Evolutionary conservation across 2,113 vertebrate species (phyloP).

Genomic region (Caracal caracal): DNA sequence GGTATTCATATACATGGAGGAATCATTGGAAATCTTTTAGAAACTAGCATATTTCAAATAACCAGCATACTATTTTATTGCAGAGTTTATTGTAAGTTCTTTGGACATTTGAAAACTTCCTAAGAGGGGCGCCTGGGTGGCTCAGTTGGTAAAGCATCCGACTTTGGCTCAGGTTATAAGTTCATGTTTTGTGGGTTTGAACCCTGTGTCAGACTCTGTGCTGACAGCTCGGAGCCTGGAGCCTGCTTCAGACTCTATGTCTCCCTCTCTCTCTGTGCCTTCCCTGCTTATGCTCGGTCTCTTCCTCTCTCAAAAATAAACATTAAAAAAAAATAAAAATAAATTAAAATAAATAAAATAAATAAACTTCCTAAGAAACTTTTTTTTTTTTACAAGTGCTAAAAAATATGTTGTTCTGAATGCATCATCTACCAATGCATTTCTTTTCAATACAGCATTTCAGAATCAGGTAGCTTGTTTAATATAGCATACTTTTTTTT

Average conservation of each 20-base stretch:
- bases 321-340: too few relatives aligned
- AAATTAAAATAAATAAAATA: too few relatives aligned
- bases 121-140: too few relatives aligned
- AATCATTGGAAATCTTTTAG: neutral
- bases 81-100: neutral
- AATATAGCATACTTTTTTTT: neutral
- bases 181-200: too few relatives aligned
- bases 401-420: neutral
- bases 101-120: constrained; percentile 27
- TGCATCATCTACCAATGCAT: neutral
- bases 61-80: neutral
- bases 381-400: neutral
- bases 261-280: too few relatives aligned
- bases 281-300: too few relatives aligned
- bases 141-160: too few relatives aligned
- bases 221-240: too few relatives aligned
- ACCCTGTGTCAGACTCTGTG: too few relatives aligned
- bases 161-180: too few relatives aligned
- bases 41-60: neutral
- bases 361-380: neutral
- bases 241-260: too few relatives aligned
- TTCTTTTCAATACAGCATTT: neutral
- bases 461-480: neutral
- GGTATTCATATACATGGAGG: neutral
- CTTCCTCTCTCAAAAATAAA: too few relatives aligned